phyloP scores from a whole-genome alignment of 2,888 invertebrate species.

The Athripsodes cinereus region DNA sequence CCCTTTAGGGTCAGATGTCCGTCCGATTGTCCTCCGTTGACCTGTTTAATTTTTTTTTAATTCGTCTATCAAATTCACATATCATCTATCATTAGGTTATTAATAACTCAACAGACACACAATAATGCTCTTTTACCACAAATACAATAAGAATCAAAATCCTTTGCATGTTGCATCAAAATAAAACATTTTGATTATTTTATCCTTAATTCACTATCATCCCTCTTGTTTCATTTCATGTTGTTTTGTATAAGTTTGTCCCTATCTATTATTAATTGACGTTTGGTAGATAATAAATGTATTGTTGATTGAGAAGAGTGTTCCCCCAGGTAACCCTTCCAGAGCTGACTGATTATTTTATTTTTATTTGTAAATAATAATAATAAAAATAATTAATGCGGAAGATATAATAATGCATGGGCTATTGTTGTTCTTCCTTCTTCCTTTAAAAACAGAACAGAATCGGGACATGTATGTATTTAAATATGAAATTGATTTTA shows the following conservation, averaged over 20 bases:
- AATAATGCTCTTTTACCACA: not conserved
- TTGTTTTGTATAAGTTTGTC: not conserved
- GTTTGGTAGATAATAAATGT: no score
- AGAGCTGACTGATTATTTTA: not conserved
- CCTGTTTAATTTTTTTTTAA: not conserved
- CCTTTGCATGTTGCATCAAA: not conserved
- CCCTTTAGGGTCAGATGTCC: conserved; percentile 3
- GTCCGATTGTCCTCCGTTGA: conserved; percentile 3
- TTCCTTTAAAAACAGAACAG: not conserved
- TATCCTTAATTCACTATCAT: not conserved
- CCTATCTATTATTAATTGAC: not conserved
- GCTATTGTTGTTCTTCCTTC: not conserved
- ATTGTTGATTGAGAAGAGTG: not conserved
- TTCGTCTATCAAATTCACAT: not conserved
- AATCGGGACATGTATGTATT: no score
- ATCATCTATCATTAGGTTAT: not conserved
- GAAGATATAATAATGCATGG: not conserved
- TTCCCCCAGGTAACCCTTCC: not conserved
- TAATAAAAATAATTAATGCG: not conserved
- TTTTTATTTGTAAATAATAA: no score
- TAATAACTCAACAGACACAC: not conserved
- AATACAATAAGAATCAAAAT: not conserved
- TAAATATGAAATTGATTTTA: no score
- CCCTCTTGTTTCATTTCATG: not conserved
- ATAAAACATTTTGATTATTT: not conserved